These are phyloP conservation scores for Lamprologus speciosus DNA, from an alignment of 2,113 vertebrate species.

Conservation along the genomic window DNA sequence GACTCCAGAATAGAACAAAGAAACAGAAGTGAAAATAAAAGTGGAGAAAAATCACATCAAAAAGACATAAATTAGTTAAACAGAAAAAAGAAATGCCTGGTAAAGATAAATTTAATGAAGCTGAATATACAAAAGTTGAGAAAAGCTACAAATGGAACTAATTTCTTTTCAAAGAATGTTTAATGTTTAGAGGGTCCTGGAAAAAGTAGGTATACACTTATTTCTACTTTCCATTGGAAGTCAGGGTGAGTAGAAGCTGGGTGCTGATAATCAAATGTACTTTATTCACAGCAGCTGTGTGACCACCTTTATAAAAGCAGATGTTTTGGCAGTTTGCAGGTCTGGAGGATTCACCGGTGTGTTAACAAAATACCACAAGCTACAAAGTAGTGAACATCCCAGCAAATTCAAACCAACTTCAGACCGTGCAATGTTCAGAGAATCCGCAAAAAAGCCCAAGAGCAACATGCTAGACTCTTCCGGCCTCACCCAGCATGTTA, in stretches of 20 bases:
- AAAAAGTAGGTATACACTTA: background rate
- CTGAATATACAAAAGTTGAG: background rate
- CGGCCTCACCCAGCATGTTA: background rate
- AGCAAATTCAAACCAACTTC: background rate
- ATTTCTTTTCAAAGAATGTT: background rate
- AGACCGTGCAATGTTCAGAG: background rate
- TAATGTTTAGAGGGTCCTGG: background rate
- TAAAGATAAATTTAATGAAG: background rate
- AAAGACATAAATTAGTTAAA: background rate
- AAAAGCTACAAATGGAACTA: background rate
- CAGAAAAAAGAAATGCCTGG: background rate
- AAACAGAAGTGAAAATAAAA: background rate
- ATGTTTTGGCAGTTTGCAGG: background rate
- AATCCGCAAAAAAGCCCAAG: background rate
- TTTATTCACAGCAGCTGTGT: background rate
- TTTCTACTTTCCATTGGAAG: background rate
- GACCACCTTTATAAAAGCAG: background rate
- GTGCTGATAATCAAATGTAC: background rate
- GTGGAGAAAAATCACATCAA: background rate
- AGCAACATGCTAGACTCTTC: background rate
- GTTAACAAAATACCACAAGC: background rate
- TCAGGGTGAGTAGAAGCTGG: background rate
- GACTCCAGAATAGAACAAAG: background rate
- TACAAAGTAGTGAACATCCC: background rate
- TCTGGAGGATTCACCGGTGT: background rate